phyloP scores from a whole-genome alignment of 2,797 vertebrate genomes.

The Delichon dasypus region DNA sequence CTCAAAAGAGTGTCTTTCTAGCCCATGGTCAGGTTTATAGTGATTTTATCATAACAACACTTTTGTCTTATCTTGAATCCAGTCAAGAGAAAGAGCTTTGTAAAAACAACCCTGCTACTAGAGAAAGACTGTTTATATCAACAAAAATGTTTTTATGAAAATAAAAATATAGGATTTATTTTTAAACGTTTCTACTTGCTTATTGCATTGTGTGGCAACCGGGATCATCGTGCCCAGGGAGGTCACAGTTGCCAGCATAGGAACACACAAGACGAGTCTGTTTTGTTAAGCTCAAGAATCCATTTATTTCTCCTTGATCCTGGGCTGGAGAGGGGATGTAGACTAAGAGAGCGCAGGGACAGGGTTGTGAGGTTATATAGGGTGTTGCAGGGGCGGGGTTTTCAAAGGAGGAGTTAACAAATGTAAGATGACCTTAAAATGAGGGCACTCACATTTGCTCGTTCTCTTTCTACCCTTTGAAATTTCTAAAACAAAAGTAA shows the following conservation, averaged over 20 bases:
- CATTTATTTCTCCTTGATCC: no score
- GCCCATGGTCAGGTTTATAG: background rate
- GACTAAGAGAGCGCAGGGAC: no score
- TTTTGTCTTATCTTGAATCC: background rate
- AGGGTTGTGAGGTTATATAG: no score
- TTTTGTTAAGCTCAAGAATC: no score
- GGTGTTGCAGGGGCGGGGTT: no score
- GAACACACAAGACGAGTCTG: no score
- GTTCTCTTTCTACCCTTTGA: background rate
- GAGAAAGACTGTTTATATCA: background rate
- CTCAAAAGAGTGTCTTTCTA: background rate
- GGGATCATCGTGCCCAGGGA: no score
- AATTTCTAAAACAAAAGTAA: background rate
- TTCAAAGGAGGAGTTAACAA: no score
- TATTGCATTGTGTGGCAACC: background rate
- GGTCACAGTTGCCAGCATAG: no score
- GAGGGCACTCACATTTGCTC: background rate
- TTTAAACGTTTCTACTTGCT: background rate
- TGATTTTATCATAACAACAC: background rate
- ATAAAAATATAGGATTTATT: background rate
- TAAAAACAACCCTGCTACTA: background rate
- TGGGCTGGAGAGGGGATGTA: no score
- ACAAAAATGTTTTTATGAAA: background rate
- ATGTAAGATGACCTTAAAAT: no score
- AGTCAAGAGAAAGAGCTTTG: background rate